phyloP scores from a whole-genome alignment of 2,888 invertebrate genomes.

The Masnerella sp. region DNA sequence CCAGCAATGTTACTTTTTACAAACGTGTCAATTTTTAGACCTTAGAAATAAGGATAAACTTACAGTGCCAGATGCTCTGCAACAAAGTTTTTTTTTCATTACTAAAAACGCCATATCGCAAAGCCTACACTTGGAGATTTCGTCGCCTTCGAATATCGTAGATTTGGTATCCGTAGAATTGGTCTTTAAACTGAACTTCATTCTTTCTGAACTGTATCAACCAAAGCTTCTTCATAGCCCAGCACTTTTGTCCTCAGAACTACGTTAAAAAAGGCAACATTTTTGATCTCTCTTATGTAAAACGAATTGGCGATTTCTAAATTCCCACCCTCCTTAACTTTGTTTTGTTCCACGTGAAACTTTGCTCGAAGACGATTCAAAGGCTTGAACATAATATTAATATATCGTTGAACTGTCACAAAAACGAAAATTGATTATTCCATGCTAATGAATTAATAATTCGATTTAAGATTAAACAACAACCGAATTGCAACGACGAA shows the following conservation, averaged over 20 bases:
- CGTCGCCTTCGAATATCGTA: constrained; percentile 72
- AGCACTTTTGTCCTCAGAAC: constrained; percentile 75
- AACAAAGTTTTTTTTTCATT: constrained; percentile 83
- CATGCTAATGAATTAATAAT: no score
- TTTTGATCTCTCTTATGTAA: constrained; percentile 80
- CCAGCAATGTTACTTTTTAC: neutral
- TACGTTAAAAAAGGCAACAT: constrained; percentile 80
- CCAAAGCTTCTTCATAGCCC: constrained; percentile 79
- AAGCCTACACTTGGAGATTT: constrained; percentile 81
- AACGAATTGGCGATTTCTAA: constrained; percentile 82
- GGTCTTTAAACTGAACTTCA: constrained; percentile 74
- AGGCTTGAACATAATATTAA: constrained; percentile 81
- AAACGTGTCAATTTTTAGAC: no score
- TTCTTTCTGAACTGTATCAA: constrained; percentile 76
- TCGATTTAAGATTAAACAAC: no score
- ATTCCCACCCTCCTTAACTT: constrained; percentile 82
- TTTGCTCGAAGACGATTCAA: constrained; percentile 81
- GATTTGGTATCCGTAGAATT: constrained; percentile 69
- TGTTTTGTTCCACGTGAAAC: constrained; percentile 80
- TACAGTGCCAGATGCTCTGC: constrained; percentile 83
- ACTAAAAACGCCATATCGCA: constrained; percentile 83
- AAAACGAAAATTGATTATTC: neutral
- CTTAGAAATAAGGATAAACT: no score
- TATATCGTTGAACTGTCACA: constrained; percentile 82
- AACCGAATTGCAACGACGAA: no score